Evolutionary conservation across 2,797 vertebrate genomes (phyloP), one percentile per base, ranked within the genome.

Genomic region (Acrossocheilus fasciatus): DNA sequence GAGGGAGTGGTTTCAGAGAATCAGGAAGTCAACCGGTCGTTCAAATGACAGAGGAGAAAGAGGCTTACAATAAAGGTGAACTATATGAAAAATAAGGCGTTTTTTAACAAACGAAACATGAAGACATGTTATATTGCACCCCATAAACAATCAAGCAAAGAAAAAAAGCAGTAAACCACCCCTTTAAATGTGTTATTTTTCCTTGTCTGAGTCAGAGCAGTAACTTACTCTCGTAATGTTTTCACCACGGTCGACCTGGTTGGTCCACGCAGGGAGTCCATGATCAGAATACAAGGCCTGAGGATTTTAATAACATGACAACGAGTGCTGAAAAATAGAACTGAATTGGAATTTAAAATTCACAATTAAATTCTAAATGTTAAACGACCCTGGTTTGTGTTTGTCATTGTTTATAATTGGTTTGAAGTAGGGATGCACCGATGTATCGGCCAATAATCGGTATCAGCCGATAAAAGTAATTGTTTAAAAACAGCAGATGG

Each of bases 211-310:
- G 43, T 12, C 12, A 26, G 39, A 69, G 50, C 0, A 52, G 17
- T 12, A 1, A 97, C 97, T 97, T 95, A 99, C 98, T 99, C 98
- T 95, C 98, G 93, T 68, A 99, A 94, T 3, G 97, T 99, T 90
- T 98, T 99, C 89, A 99, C 97, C 90, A 99, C 98, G 0, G 96
- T 97, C 23, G 98, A 98, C 15, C 98, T 91, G 82, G 97, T 95
- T 34, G 98, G 98, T 45, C 98, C 98, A 82, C 97, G 95, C 86
- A 99, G 94, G 0, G 98, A 99, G 93, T 99, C 98, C 98, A 99
- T 99, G 89, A 99, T 97, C 87, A 99, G 95, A 91, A 99, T 99
- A 88, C 98, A 99, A 36, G 98, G 97, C 93, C 98, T 99, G 92
- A 5, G 72, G 66, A 57, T 45, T 39, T 57, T 17, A 45, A 87